Percentiles rank a stretch among this genome's conserved stretches.
Conservation (phyloP, 1,140 invertebrate species). For the Acyrthosiphon pisum region DNA sequence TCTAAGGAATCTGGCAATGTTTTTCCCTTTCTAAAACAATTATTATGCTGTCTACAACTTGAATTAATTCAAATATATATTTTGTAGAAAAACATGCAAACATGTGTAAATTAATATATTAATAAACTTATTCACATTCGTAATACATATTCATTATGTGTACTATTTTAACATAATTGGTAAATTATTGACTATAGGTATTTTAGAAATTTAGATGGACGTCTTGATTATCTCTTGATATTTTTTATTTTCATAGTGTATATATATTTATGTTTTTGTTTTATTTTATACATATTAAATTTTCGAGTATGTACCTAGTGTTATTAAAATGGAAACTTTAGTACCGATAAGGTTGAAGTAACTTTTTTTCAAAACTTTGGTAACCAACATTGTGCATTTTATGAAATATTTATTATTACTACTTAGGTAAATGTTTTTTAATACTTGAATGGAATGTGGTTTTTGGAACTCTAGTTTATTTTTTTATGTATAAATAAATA, state of each 20-base stretch:
- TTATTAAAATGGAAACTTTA: not conserved
- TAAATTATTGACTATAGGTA: too few relatives aligned
- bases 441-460: slow-evolving; percentile 3
- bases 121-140: too few relatives aligned
- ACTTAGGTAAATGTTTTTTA: not conserved
- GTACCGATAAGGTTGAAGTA: not conserved
- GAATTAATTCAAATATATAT: too few relatives aligned
- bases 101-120: too few relatives aligned
- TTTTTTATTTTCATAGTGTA: not conserved
- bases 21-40: too few relatives aligned
- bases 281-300: not conserved
- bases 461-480: not conserved
- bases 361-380: not conserved
- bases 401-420: slow-evolving; percentile 12
- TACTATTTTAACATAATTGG: too few relatives aligned
- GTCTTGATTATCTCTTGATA: not conserved
- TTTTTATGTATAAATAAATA: not conserved
- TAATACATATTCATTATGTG: too few relatives aligned
- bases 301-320: not conserved
- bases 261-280: not conserved
- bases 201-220: not conserved
- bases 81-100: too few relatives aligned
- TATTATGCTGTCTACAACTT: too few relatives aligned
- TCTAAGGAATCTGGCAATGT: too few relatives aligned
- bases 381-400: not conserved